Conservation (phyloP, 1,140 invertebrate genomes). For the Penaeus chinensis region DNA sequence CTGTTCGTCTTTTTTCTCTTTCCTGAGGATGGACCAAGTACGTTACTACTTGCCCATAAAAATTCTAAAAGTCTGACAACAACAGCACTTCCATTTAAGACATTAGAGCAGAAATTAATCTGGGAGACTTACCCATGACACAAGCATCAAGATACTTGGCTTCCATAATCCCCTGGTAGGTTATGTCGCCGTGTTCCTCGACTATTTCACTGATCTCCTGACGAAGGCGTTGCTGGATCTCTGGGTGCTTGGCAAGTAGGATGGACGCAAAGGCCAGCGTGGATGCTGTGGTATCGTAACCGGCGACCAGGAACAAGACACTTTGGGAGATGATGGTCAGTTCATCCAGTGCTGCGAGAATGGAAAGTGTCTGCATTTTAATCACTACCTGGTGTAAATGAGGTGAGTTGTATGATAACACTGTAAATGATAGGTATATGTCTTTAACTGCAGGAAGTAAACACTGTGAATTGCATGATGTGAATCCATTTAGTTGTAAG, state of each 20-base stretch:
- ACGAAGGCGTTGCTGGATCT: conserved; percentile 61
- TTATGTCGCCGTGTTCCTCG: conserved; percentile 33
- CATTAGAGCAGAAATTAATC: too few species aligned
- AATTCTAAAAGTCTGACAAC: too few species aligned
- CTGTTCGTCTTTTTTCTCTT: too few species aligned
- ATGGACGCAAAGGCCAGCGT: conserved; percentile 67
- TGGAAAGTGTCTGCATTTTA: not conserved
- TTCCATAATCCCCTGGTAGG: conserved; percentile 57
- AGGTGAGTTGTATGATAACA: not conserved
- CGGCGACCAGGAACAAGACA: conserved; percentile 66
- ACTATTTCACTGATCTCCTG: conserved; percentile 30
- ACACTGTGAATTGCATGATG: too few species aligned
- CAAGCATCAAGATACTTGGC: conserved; percentile 53
- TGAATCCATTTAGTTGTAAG: too few species aligned
- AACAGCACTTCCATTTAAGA: too few species aligned
- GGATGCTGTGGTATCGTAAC: conserved; percentile 70
- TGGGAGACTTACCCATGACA: conserved; percentile 33
- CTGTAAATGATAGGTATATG: not conserved
- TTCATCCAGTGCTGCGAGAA: conserved; percentile 28
- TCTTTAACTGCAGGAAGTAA: too few species aligned
- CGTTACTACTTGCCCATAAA: too few species aligned
- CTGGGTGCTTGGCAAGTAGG: conserved; percentile 67
- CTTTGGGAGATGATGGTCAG: conserved; percentile 66
- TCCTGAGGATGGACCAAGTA: too few species aligned
- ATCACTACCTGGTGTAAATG: not conserved